Evolutionary conservation across 2,888 invertebrate genomes (phyloP).

Genomic region (Lithophane leautieri): DNA sequence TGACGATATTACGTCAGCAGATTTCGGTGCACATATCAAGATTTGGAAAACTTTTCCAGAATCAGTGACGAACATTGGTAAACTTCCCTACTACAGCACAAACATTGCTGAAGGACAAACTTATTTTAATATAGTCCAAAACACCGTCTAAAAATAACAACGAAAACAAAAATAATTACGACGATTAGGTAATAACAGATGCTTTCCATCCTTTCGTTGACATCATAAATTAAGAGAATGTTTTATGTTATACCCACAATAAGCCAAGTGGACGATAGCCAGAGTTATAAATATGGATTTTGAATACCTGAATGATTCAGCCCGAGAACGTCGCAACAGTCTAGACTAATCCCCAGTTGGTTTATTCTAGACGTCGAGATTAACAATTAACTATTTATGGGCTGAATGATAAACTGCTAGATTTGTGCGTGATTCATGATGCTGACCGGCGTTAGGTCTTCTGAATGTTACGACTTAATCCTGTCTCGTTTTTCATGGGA

Average conservation of each 20-base stretch:
- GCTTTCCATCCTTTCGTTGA: slow-evolving; percentile 59
- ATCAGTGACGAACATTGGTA: background rate
- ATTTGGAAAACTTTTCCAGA: slow-evolving; percentile 2
- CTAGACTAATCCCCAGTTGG: slow-evolving; percentile 63
- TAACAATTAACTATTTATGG: slow-evolving; percentile 69
- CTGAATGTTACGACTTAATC: slow-evolving; percentile 56
- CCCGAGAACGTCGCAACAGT: slow-evolving; percentile 48
- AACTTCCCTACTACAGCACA: slow-evolving; percentile 3
- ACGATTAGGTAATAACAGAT: slow-evolving; percentile 56
- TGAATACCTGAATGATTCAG: slow-evolving; percentile 64
- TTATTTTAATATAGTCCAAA: slow-evolving; percentile 14
- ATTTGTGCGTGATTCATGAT: slow-evolving; percentile 63
- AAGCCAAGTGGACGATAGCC: slow-evolving; percentile 72
- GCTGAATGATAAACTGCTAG: slow-evolving; percentile 57
- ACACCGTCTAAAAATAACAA: slow-evolving; percentile 26
- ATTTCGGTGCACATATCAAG: background rate
- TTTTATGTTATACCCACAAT: slow-evolving; percentile 61
- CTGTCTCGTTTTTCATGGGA: slow-evolving; percentile 52
- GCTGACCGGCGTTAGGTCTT: slow-evolving; percentile 49
- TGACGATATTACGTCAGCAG: too few species aligned
- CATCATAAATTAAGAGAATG: slow-evolving; percentile 60
- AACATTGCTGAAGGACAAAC: slow-evolving; percentile 10
- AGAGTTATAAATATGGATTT: slow-evolving; percentile 74
- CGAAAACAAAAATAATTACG: slow-evolving; percentile 43
- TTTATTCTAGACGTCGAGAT: slow-evolving; percentile 66